Conservation (phyloP, 2,888 invertebrate genomes). For the Lithosia quadra region DNA sequence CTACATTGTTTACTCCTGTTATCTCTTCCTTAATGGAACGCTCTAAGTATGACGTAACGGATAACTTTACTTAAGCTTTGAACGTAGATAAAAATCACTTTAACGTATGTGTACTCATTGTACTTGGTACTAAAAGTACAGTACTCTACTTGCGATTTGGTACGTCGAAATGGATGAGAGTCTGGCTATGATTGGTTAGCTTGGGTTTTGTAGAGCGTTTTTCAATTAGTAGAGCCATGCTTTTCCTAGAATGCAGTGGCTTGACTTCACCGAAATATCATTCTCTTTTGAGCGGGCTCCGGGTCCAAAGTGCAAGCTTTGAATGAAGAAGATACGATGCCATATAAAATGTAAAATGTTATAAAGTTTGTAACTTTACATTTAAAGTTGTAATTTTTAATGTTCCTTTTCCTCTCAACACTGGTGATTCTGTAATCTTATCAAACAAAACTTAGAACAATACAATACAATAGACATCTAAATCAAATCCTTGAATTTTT, state of each 20-base stretch:
- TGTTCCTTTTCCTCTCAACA: neutral
- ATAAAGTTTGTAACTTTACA: neutral
- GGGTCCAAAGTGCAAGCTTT: too few species aligned
- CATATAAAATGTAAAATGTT: too few species aligned
- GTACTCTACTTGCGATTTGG: neutral
- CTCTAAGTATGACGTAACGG: constrained; percentile 30
- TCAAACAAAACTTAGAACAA: neutral
- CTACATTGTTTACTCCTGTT: constrained; percentile 67
- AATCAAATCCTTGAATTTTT: neutral
- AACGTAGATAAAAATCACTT: neutral
- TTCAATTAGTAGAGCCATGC: too few species aligned
- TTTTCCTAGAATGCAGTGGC: too few species aligned
- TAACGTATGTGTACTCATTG: neutral
- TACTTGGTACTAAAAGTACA: neutral
- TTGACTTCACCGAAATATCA: too few species aligned
- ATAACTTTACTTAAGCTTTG: constrained; percentile 8
- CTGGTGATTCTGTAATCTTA: neutral
- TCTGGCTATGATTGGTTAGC: too few species aligned
- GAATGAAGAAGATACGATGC: too few species aligned
- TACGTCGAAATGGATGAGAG: neutral
- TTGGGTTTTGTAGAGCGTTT: too few species aligned
- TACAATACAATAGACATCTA: neutral
- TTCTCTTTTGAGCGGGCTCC: too few species aligned
- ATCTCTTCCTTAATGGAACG: constrained; percentile 65
- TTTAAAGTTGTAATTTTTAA: neutral